Base-by-base conservation (phyloP, 2,888 invertebrate genomes). In the Rotaria sp. region DNA sequence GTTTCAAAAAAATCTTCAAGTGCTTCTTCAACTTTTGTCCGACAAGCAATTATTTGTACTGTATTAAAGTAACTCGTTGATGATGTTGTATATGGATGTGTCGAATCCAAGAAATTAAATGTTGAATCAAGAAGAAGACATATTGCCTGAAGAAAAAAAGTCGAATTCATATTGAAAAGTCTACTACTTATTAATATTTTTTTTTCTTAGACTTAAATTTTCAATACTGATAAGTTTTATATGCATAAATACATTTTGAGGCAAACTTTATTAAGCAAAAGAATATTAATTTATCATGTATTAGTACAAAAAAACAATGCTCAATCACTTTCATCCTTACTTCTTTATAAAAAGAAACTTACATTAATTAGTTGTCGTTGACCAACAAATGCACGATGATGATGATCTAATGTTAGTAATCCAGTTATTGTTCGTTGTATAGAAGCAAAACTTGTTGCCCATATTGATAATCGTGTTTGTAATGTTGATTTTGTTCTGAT, bases 81-180 rank as follows among this genome's bases (percentile, higher is more conserved):
- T 80, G 80, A n/a, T 26, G 35, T 45, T 80, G 80, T 80, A 80
- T 80, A 80, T 80, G 45, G 80, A 26, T 45, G n/a, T n/a, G 45
- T 26, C 13, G 80, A 41, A 13, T 80, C 80, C 24, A 80, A n/a
- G 7, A 80, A 80, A 80, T 80, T 26, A 45, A 80, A 80, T 45
- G 80, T 80, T 21, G 45, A 45, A 45, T 80, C 80, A 45, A 80
- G 26, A 13, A 80, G 41, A 45, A n/a, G 10, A 35, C 67, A 67
- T 18, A 67, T 67, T 35, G 67, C 35, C 52, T 52, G 18, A 50
- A 7, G 24, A 24, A 52, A 24, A 52, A 52, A 52, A 52, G 7
- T 0, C 8, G 24, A 52, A 24, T 7, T 11, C 24, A 52, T 13
- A 48, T 48, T 4, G 13, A 11, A 48, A 11, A 45, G 5, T 45